Evolutionary conservation across 2,113 vertebrate genomes (phyloP), one percentile per base, ranked within the genome.

Genomic region (Turnix velox): DNA sequence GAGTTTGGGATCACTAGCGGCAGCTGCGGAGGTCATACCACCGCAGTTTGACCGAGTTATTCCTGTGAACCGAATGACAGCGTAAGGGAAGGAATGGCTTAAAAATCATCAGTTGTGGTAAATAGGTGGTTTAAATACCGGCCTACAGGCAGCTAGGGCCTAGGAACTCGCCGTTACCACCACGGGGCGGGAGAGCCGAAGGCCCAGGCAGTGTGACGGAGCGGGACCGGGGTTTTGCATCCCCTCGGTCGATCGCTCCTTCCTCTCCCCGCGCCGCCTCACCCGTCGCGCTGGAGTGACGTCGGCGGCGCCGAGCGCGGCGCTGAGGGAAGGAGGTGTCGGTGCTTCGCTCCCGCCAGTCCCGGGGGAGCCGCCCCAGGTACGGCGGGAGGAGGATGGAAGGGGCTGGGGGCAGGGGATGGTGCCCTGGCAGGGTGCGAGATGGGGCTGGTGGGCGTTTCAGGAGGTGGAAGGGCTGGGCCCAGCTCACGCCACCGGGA

Each of bases 121-220:
- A 3, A 3, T 0, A 2, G 15, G 12, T 7, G 3, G 1, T 6
- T 6, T 2, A 2, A 0, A 3, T 1, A 0, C 0, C 9, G n/a
- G 5, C 1, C 20, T 35, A 33, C 10, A 23, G n/a, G n/a, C 54
- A 31, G 54, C 54, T 8, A 31, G 54, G 19, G n/a, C 14, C 20
- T 14, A 14, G 54, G n/a, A n/a, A 3, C 10, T 5, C 14, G 12
- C 3, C 16, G 5, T 7, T 3, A 18, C 19, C 16, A 7, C 43
- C 35, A 4, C 10, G 3, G 24, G 23, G 33, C 7, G 37, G 17
- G 10, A 7, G 17, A 19, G 10, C 12, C 17, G n/a, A n/a, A n/a
- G n/a, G n/a, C n/a, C n/a, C n/a, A n/a, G n/a, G n/a, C n/a, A n/a
- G n/a, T n/a, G n/a, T n/a, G n/a, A n/a, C n/a, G n/a, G n/a, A n/a